These are phyloP conservation scores for Elgaria multicarinata DNA, from an alignment of 2,113 vertebrate genomes.

Conservation along the genomic window DNA sequence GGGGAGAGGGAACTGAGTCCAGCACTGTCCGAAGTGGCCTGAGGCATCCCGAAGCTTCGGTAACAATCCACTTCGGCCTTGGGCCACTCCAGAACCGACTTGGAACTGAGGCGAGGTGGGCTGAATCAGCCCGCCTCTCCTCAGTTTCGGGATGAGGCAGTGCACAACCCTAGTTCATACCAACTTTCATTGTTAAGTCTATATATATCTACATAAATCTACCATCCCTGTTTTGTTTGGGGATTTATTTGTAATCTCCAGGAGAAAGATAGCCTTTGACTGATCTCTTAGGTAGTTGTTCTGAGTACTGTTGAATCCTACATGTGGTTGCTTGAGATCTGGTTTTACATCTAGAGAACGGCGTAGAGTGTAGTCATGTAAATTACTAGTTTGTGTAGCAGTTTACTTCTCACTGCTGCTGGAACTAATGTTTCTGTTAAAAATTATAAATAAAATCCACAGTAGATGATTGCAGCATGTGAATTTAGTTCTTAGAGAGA, in stretches of 20 bases:
- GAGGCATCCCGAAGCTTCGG: no score
- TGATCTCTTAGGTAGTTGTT: not conserved
- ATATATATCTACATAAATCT: not conserved
- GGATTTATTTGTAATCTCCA: not conserved
- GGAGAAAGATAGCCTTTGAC: not conserved
- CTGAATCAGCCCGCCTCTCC: no score
- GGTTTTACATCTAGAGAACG: not conserved
- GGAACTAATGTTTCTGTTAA: not conserved
- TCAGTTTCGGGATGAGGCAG: no score
- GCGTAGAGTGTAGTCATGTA: not conserved
- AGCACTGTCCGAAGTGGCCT: no score
- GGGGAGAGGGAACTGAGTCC: no score
- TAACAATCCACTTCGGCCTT: no score
- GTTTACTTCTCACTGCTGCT: not conserved
- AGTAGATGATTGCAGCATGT: not conserved
- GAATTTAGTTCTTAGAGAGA: not conserved
- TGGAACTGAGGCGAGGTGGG: no score
- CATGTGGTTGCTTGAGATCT: not conserved
- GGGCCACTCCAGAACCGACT: no score
- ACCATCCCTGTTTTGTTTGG: not conserved
- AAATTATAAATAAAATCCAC: not conserved
- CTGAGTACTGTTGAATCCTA: no score
- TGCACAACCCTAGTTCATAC: no score
- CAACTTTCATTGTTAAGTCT: not conserved
- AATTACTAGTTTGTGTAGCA: not conserved